Evolutionary conservation across 64 coral and sea anemone species (phyloP).

Genomic region (Montipora cactus): DNA sequence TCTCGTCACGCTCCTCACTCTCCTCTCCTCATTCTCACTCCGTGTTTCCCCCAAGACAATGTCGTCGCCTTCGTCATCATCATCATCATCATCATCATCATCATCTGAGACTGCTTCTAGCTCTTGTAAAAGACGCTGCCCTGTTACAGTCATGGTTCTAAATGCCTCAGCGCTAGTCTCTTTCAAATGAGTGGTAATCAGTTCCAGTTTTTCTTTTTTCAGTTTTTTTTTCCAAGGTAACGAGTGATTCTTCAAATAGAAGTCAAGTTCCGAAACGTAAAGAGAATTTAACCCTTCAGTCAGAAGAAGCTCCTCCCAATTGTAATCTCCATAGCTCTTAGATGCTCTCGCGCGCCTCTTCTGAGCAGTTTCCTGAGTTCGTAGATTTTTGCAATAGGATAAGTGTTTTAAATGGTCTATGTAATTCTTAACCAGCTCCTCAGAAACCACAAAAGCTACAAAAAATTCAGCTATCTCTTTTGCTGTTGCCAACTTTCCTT

Average conservation of each 20-base stretch:
- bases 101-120: too few species aligned
- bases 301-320: too few species aligned
- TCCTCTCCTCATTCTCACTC: too few species aligned
- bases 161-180: too few species aligned
- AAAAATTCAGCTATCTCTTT: background rate
- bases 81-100: too few species aligned
- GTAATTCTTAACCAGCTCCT: conserved; percentile 6
- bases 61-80: too few species aligned
- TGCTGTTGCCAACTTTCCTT: background rate
- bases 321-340: background rate
- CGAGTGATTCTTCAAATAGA: background rate
- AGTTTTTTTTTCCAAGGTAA: background rate
- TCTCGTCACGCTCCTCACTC: too few species aligned
- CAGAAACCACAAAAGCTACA: background rate
- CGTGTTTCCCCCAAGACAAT: too few species aligned
- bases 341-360: conserved; percentile 6
- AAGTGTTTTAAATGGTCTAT: conserved; percentile 2
- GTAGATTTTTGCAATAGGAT: conserved; percentile 6
- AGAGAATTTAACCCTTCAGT: too few species aligned
- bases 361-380: background rate
- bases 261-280: too few species aligned
- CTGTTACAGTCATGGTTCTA: too few species aligned
- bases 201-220: conserved; percentile 12
- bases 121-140: too few species aligned
- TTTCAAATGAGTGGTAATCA: background rate